Percentiles rank a stretch among this genome's conserved stretches.
phyloP scores from a whole-genome alignment of 1,140 invertebrate species.

The Papilio glaucus region DNA sequence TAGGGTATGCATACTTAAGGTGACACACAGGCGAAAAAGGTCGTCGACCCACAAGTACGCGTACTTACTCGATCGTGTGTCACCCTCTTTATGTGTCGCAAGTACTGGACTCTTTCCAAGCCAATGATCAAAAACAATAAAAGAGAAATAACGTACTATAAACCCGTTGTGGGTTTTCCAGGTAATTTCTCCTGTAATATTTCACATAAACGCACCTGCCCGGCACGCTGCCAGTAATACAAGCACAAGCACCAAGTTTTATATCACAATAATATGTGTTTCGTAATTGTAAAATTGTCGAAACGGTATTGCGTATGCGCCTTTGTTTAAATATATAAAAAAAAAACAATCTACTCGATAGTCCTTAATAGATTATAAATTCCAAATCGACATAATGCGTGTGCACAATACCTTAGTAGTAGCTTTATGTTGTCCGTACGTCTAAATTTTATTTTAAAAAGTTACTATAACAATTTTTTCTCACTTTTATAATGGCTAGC shows the following conservation, averaged over 20 bases:
- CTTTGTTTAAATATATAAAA: constrained; percentile 21
- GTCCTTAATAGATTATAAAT: not conserved
- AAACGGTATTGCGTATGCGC: constrained; percentile 71
- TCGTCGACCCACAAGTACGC: no score
- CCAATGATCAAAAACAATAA: constrained; percentile 53
- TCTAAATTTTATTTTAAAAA: constrained; percentile 60
- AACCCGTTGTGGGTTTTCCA: constrained; percentile 67
- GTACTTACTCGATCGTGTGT: no score
- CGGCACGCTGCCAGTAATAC: constrained; percentile 82
- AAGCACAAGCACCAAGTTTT: constrained; percentile 82
- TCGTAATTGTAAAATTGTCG: constrained; percentile 77
- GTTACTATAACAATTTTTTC: constrained; percentile 57
- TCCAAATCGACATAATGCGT: constrained; percentile 39
- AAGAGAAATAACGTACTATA: constrained; percentile 57
- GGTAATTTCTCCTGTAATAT: constrained; percentile 79
- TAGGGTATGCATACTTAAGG: no score
- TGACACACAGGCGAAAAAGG: no score
- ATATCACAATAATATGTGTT: constrained; percentile 80
- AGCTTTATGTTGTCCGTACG: constrained; percentile 81
- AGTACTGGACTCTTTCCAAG: constrained; percentile 46
- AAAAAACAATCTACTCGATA: not conserved
- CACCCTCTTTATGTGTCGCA: not conserved
- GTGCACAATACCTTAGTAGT: constrained; percentile 75
- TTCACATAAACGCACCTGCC: constrained; percentile 82
- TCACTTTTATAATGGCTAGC: constrained; percentile 56